Percentiles rank a stretch among this genome's conserved stretches.
Conservation (phyloP, 2,888 invertebrate genomes). For the Lampropteryx suffumata region DNA sequence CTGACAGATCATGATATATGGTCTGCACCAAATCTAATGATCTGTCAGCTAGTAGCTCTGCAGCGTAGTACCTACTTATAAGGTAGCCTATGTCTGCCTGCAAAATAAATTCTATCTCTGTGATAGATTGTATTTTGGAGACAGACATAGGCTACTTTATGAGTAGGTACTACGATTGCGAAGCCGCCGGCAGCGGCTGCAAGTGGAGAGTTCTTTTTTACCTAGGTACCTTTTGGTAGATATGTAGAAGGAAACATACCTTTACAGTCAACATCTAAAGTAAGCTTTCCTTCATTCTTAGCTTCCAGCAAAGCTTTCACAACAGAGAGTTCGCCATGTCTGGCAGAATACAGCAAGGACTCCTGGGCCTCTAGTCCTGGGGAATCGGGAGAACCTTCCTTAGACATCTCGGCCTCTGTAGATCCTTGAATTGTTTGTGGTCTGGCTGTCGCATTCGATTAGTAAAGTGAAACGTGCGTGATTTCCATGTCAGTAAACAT, state of each 20-base stretch:
- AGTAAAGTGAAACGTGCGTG: constrained; percentile 12
- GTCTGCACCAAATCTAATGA: no score
- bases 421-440: constrained; percentile 11
- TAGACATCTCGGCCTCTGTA: constrained; percentile 43
- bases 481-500: constrained; percentile 22
- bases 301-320: constrained; percentile 80
- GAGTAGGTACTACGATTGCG: no score
- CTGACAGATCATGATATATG: no score
- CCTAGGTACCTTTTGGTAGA: no score
- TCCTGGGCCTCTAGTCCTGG: constrained; percentile 77
- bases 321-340: constrained; percentile 83
- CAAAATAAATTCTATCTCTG: no score
- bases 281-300: constrained; percentile 73
- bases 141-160: no score
- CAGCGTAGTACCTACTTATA: no score
- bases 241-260: constrained; percentile 78
- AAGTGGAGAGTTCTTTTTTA: no score
- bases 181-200: no score
- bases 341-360: constrained; percentile 82
- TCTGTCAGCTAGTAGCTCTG: no score
- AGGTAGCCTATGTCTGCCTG: no score
- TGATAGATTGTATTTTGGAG: no score
- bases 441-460: constrained; percentile 1
- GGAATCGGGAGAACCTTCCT: constrained; percentile 40
- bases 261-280: constrained; percentile 85